Base-by-base conservation (phyloP, 2,113 vertebrate species). In the cattle (Bos taurus) region DNA sequence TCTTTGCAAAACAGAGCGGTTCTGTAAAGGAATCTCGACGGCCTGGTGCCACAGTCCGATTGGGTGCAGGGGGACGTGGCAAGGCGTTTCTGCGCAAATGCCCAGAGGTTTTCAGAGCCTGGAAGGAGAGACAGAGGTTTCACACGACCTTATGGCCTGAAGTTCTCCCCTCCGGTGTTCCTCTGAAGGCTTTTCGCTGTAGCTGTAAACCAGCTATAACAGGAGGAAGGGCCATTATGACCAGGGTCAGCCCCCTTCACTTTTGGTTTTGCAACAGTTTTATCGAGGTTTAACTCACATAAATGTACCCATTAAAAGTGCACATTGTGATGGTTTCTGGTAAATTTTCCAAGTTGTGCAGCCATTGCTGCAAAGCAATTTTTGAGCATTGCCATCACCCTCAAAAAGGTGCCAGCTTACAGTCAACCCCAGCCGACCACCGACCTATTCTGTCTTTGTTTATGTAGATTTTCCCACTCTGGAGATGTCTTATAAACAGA, bases 1-100 rank as follows among this genome's bases (percentile, higher is more conserved):
- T 97, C 52, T 96, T 96, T 94, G 81, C 40, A 82, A 94, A 88
- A 95, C 84, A 96, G 93, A 95, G 82, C 16, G 1, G 33, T 93
- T 93, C 90, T 94, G 59, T 93, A 67, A 85, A 48, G 89, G 81
- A 84, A 82, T 60, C 84, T 85, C 46, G 30, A 67, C 46, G 54
- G 43, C 48, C 60, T 67, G 48, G 46, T 91, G 19, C n/a, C 26
- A 46, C 52, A 33, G 19, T 90, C 90, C 16, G 21, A 25, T 16
- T 71, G 77, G 74, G 46, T 25, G 43, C 7, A 8, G n/a, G 25
- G 46, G 33, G 64, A 56, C 4, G 0, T 15, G 26, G 17, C 26
- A 8, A 67, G 30, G 30, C 80, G 25, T 95, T 87, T 74, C 86
- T 16, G 16, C 12, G 2, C 74, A 87, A 48, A 23, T 83, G 26